phyloP scores from a whole-genome alignment of 2,797 vertebrate species.

The Hybognathus amarus region DNA sequence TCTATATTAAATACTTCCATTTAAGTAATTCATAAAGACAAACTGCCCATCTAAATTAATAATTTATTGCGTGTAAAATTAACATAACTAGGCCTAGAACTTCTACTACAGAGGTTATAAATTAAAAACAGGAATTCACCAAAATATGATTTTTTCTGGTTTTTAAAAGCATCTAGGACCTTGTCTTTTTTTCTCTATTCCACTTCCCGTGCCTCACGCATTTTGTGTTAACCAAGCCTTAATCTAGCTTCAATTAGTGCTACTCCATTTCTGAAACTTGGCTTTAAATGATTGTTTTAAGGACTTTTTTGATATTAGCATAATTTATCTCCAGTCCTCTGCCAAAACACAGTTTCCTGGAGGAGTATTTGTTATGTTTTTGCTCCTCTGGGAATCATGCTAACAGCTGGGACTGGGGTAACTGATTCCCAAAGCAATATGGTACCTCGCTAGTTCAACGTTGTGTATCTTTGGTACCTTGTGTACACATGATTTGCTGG shows the following conservation, averaged over 20 bases:
- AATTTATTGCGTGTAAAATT: background rate
- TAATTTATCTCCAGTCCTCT: background rate
- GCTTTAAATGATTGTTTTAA: constrained; percentile 13
- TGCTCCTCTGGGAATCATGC: background rate
- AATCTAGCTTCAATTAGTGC: background rate
- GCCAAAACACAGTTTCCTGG: constrained; percentile 11
- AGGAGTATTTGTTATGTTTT: constrained; percentile 24
- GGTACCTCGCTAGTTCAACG: background rate
- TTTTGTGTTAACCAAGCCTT: background rate
- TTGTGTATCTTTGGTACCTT: constrained; percentile 3
- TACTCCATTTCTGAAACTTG: background rate
- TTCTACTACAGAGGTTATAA: background rate
- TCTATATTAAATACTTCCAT: background rate
- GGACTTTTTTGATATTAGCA: background rate
- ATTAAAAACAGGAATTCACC: background rate
- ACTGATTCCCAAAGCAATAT: constrained; percentile 42
- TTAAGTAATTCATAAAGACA: background rate
- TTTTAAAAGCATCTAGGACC: no score
- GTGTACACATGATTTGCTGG: background rate
- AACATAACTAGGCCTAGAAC: background rate
- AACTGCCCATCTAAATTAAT: background rate
- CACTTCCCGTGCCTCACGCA: no score
- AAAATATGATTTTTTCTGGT: background rate
- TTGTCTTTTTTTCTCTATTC: no score
- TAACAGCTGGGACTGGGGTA: constrained; percentile 25